A percentile compares a stretch with the other conserved stretches of the same genome.
These are phyloP conservation scores for Achatina immaculata DNA, from an alignment of 1,140 invertebrate species.

Conservation along the genomic window DNA sequence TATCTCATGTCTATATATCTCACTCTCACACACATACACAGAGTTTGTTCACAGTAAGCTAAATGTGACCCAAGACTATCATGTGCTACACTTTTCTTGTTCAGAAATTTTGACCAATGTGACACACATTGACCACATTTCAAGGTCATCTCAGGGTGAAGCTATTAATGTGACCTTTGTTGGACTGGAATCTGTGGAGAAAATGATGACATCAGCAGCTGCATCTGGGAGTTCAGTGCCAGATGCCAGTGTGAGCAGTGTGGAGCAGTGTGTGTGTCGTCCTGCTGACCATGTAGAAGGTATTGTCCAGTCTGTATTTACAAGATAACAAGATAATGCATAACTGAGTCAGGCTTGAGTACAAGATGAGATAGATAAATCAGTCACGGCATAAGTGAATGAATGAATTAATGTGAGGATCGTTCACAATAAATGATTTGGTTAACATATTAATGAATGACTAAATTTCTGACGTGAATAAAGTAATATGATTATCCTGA, in stretches of 20 bases:
- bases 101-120: conserved; percentile 31
- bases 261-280: conserved; percentile 40
- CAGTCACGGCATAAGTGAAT: no score
- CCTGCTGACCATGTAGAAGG: conserved; percentile 10
- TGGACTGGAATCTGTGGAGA: conserved; percentile 9
- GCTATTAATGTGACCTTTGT: conserved; percentile 4
- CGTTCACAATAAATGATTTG: no score
- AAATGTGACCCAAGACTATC: no score
- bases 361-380: no score
- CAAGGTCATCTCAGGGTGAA: conserved; percentile 13
- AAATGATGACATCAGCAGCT: not conserved
- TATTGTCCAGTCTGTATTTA: not conserved
- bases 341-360: no score
- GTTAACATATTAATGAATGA: no score
- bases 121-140: not conserved
- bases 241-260: conserved; percentile 15
- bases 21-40: no score
- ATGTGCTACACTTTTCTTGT: conserved; percentile 1
- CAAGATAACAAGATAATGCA: not conserved
- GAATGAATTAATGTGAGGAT: no score
- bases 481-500: no score
- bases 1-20: no score
- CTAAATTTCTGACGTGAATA: no score
- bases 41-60: no score
- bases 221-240: not conserved